phyloP scores from a whole-genome alignment of 2,113 vertebrate species.

The Salvelinus sp. region DNA sequence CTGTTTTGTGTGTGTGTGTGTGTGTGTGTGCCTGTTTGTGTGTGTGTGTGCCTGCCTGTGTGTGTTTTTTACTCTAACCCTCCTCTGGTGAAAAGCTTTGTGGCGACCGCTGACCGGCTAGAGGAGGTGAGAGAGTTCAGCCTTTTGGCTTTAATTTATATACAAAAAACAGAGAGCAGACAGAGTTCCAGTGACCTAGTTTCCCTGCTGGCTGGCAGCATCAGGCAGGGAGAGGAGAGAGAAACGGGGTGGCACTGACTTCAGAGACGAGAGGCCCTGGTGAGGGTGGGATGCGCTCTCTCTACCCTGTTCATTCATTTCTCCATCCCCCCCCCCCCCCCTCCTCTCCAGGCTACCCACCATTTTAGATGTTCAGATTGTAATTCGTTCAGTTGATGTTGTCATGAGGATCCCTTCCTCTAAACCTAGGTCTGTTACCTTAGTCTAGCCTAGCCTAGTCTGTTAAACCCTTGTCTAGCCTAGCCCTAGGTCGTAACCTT shows the following conservation, averaged over 20 bases:
- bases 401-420: neutral
- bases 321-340: conserved; percentile 27
- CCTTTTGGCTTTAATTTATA: conserved; percentile 55
- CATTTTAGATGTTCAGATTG: conserved; percentile 20
- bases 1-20: neutral
- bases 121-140: conserved; percentile 35
- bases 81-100: conserved; percentile 42
- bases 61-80: neutral
- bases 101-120: neutral
- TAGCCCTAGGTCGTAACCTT: no score
- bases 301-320: conserved; percentile 44
- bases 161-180: conserved; percentile 44
- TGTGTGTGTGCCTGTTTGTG: neutral
- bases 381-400: neutral
- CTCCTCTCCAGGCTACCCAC: conserved; percentile 4
- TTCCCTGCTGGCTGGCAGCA: conserved; percentile 52
- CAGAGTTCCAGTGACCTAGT: conserved; percentile 68
- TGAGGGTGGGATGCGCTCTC: conserved; percentile 46
- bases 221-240: conserved; percentile 25
- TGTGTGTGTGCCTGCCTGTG: neutral
- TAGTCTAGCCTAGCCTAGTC: no score
- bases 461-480: no score
- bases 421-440: no score
- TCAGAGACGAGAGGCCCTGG: conserved; percentile 49
- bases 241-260: conserved; percentile 40